Base-by-base conservation (phyloP, 2,113 vertebrate genomes). In the Drymodes brunneopygia region DNA sequence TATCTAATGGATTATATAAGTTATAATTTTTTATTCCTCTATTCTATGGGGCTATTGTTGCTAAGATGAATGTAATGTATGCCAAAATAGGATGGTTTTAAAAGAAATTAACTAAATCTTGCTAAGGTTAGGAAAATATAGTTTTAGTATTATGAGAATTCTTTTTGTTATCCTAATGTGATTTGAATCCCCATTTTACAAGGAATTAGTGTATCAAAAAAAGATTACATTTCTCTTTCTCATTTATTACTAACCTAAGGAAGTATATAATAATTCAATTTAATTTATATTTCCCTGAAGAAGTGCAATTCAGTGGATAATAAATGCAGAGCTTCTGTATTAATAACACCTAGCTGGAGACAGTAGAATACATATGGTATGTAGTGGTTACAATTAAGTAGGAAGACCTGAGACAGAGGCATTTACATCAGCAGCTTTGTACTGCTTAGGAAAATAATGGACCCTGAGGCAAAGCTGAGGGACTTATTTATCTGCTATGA, bases 221-320 rank as follows among this genome's bases (percentile, higher is more conserved):
- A 78, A 86, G 33, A 94, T 91, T 96, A 93, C 54, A 94, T 44
- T 91, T 84, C 72, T 86, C 74, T 81, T 70, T 81, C 22, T 94
- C 69, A 69, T 85, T 78, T 94, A 94, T 94, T 95, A 82, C 79
- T 94, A 93, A 96, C 61, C 44, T 51, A 94, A 95, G 79, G 79
- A 94, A 95, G 54, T 92, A 83, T 81, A 45, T 50, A 96, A 96
- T 93, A 92, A 95, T 91, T 95, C 53, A 95, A 77, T 90, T 67
- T 88, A 95, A 94, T 93, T 96, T 97, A 75, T 86, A 96, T 93
- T 96, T 97, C 92, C 79, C 88, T 28, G 27, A 62, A 60, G 78
- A 94, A 94, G 48, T 69, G 38, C 14, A 97, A 65, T 88, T 91
- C 80, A 95, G 45, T 75, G 69, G 83, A 84, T 93, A 84, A 92